Conservation (phyloP, 2,113 vertebrate species). For the Aplodontia rufa region DNA sequence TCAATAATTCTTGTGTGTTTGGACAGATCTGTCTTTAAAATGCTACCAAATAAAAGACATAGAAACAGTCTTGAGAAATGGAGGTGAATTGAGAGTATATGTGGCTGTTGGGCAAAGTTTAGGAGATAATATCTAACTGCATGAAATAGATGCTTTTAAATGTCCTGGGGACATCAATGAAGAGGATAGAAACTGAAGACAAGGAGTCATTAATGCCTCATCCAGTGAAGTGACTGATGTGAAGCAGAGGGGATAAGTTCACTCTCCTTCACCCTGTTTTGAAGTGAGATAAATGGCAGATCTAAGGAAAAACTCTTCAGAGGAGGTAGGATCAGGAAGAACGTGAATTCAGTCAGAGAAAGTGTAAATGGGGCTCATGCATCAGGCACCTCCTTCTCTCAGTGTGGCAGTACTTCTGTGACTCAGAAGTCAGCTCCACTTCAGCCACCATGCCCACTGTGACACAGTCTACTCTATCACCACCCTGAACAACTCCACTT, state of each 20-base stretch:
- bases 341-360: neutral
- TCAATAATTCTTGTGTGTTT: neutral
- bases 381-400: neutral
- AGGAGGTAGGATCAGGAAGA: neutral
- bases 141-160: neutral
- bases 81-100: neutral
- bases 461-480: fast-evolving
- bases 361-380: neutral
- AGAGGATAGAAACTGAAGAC: neutral
- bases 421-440: neutral
- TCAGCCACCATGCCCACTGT: neutral
- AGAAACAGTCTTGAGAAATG: neutral
- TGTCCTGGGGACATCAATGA: neutral
- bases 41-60: neutral
- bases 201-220: neutral
- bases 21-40: neutral
- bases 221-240: neutral
- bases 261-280: neutral
- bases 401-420: neutral
- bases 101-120: neutral
- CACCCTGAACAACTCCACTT: neutral
- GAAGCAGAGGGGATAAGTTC: neutral
- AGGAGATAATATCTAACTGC: neutral
- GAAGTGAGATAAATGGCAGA: neutral
- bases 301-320: neutral